Evolutionary conservation across 1,140 invertebrate genomes (phyloP).

Genomic region (Lasioglossum baleicum): DNA sequence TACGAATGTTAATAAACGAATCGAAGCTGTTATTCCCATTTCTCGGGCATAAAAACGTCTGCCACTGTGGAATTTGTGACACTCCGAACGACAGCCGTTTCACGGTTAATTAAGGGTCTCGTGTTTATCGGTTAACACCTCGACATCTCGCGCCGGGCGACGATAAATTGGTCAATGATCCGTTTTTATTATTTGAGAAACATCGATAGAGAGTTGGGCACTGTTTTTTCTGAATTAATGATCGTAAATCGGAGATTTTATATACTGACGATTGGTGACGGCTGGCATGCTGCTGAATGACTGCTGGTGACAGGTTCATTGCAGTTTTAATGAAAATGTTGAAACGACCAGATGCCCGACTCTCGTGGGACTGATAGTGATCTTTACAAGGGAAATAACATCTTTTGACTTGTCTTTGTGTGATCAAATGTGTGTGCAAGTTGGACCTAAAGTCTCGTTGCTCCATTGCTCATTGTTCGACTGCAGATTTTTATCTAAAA

Average conservation of each 20-base stretch:
- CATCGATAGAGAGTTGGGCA: background rate
- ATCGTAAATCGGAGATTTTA: constrained; percentile 33
- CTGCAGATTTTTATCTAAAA: no score
- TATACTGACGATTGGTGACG: constrained; percentile 18
- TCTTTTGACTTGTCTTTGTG: no score
- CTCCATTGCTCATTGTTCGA: no score
- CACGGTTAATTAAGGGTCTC: constrained; percentile 34
- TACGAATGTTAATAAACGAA: background rate
- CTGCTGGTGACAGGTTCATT: background rate
- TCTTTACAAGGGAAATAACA: no score
- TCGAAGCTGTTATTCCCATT: background rate
- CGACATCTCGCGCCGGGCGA: background rate
- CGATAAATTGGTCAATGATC: constrained; percentile 32
- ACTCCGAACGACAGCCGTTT: constrained; percentile 12
- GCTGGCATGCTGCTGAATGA: background rate
- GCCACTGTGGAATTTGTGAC: background rate
- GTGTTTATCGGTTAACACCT: constrained; percentile 18
- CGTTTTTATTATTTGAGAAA: background rate
- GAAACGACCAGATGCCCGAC: no score
- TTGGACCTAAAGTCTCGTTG: no score
- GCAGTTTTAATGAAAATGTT: background rate
- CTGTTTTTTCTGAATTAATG: background rate
- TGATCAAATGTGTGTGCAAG: no score
- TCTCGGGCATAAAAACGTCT: background rate
- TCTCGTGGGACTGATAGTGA: no score